phyloP scores from a whole-genome alignment of 2,113 vertebrate species.

The Aplodontia rufa region DNA sequence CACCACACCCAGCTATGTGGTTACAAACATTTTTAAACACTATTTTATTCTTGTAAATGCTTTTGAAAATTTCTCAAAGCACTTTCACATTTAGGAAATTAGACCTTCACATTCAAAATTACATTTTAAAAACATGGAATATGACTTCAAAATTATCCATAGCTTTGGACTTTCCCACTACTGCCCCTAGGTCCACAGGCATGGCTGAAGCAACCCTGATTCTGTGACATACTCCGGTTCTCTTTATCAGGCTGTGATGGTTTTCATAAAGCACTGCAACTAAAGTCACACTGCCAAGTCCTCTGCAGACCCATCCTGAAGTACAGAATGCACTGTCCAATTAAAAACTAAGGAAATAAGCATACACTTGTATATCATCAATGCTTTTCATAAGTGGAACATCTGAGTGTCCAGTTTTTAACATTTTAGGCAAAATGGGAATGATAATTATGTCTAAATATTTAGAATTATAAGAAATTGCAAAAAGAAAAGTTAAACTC shows the following conservation, averaged over 20 bases:
- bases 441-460: neutral
- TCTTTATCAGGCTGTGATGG: neutral
- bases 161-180: neutral
- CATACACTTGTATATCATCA: neutral
- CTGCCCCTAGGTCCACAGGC: neutral
- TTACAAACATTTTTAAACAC: neutral
- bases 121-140: neutral
- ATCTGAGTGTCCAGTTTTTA: neutral
- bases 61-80: neutral
- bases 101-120: neutral
- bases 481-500: neutral
- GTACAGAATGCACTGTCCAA: neutral
- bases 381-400: neutral
- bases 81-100: neutral
- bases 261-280: neutral
- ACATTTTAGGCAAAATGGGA: neutral
- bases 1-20: no score
- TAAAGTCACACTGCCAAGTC: neutral
- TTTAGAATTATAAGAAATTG: neutral
- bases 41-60: conserved; percentile 1
- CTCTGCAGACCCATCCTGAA: neutral
- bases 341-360: neutral
- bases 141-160: neutral
- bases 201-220: neutral
- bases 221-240: neutral